Base-by-base conservation (phyloP, 1,140 invertebrate genomes). In the Drosophila takahashii region DNA sequence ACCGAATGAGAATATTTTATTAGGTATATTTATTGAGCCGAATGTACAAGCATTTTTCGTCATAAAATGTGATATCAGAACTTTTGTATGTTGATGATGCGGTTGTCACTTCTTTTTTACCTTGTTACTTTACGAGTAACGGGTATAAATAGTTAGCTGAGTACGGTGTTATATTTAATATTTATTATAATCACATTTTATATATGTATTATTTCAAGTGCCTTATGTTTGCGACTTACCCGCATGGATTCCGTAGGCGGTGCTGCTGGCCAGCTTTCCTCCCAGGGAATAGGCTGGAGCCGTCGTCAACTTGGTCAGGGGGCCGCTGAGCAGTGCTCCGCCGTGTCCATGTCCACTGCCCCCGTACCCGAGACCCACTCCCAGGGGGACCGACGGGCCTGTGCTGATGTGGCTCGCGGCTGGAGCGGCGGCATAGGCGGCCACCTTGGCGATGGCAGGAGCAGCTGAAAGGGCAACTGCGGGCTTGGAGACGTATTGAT, bases 401-500 rank as follows among this genome's bases (percentile, higher is more conserved):
- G 16, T 22, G 16, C 15, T 16, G 16, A 44, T 44, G 16, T 44
- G 41, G 16, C 16, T 18, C 15, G 18, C 16, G 0, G 41, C 16
- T 18, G 41, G 41, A 44, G 16, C 41, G 16, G 41, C 36, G 11
- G 36, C 36, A n/a, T 37, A 37, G 4, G 36, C 13, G 13, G 48
- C 51, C 22, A 59, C 36, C 48, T 86, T 71, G n/a, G 77, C 60
- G 13, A 86, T 26, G 3, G 70, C 67, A 3, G 75, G 85, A 57
- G 54, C 74, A 13, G 65, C 22, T 37, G 61, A 71, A 4, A 47
- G 65, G 1, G 71, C 79, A 5, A 90, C 52, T 1, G 75, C 53
- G 7, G 78, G 81, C 47, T 79, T 79, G 8, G 74, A 84, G 0
- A 79, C 76, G 47, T 83, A 81, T 32, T 79, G 81, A 58, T 90